These are phyloP conservation scores for Phaonia tiefii DNA, from an alignment of 2,888 invertebrate genomes.

Conservation along the genomic window DNA sequence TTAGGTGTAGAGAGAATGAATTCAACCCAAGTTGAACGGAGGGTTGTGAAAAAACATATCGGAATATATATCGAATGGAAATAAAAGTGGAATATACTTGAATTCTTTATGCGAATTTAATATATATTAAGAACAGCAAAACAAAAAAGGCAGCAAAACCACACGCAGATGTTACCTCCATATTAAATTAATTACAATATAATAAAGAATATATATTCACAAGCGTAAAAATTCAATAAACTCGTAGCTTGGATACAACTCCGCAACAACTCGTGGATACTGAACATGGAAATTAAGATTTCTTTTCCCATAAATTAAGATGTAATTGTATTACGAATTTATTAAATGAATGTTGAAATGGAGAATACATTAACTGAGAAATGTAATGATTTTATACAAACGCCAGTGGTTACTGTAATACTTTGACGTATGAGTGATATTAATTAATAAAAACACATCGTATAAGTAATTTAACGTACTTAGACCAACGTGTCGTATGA, in stretches of 20 bases:
- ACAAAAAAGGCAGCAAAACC: not conserved
- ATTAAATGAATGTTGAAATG: no score
- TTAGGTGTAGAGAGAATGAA: not conserved
- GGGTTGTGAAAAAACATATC: not conserved
- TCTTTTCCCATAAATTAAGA: not conserved
- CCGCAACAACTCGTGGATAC: not conserved
- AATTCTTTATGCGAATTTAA: conserved; percentile 40
- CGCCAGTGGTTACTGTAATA: no score
- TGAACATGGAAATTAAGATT: conserved; percentile 1
- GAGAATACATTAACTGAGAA: no score
- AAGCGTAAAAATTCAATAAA: no score
- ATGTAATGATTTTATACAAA: no score
- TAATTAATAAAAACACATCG: no score
- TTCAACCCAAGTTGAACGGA: not conserved
- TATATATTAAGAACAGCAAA: conserved; percentile 41
- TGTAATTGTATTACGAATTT: no score
- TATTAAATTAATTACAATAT: conserved; percentile 37
- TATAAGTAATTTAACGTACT: no score
- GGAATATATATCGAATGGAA: conserved; percentile 26
- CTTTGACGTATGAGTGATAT: no score
- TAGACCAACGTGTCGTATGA: no score
- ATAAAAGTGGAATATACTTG: conserved; percentile 8
- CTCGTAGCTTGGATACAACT: not conserved
- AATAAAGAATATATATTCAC: conserved; percentile 9
- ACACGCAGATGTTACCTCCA: conserved; percentile 29